Percentiles rank a stretch among this genome's conserved stretches.
phyloP scores from a whole-genome alignment of 2,797 vertebrate species.

The Enteromius mattozi region DNA sequence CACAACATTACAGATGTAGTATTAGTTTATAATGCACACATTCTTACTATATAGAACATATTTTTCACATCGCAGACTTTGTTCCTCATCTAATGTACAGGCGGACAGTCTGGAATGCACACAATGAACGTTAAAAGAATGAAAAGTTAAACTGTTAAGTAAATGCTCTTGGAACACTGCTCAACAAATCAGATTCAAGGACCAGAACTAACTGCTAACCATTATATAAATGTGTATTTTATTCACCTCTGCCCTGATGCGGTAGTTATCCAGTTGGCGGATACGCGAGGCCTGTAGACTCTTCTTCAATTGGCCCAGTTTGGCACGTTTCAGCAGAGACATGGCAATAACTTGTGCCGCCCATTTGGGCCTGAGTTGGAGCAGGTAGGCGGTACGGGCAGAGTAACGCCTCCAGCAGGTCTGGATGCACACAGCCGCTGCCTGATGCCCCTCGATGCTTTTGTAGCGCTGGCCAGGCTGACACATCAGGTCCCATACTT shows the following conservation, averaged over 20 bases:
- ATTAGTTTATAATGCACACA: background rate
- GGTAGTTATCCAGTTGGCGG: slow-evolving; percentile 87
- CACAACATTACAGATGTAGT: background rate
- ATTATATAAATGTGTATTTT: slow-evolving; percentile 45
- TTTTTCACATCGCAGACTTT: background rate
- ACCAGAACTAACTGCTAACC: background rate
- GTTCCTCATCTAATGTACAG: background rate
- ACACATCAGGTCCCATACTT: slow-evolving; percentile 71
- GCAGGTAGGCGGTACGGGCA: slow-evolving; percentile 72
- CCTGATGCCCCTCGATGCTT: slow-evolving; percentile 73
- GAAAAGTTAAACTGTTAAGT: background rate
- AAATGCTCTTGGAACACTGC: background rate
- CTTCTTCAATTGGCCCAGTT: slow-evolving; percentile 71
- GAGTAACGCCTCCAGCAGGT: slow-evolving; percentile 78
- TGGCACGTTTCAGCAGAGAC: slow-evolving; percentile 77
- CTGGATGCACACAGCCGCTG: slow-evolving; percentile 79
- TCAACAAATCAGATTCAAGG: background rate
- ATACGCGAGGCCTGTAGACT: slow-evolving; percentile 79
- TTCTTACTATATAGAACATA: background rate
- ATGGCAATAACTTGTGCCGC: slow-evolving; percentile 79
- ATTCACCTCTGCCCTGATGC: slow-evolving; percentile 86
- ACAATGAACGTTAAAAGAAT: background rate
- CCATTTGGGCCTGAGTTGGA: slow-evolving; percentile 75
- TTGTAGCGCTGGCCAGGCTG: slow-evolving; percentile 80
- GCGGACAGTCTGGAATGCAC: background rate